These are phyloP conservation scores for Bostrychus sinensis DNA, from an alignment of 2,113 vertebrate species.

Conservation along the genomic window DNA sequence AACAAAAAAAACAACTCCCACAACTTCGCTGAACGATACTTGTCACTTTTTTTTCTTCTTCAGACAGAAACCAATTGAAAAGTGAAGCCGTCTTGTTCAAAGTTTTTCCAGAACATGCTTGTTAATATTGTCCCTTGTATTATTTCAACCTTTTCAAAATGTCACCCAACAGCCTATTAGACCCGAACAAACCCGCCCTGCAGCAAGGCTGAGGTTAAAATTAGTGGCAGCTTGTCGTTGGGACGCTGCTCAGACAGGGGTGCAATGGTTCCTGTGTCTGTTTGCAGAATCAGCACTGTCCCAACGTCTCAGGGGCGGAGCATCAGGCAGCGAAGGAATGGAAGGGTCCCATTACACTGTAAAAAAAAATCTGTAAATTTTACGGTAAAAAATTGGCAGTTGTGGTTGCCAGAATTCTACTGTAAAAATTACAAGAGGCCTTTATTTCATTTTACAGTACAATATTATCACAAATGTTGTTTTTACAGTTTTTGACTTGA, in stretches of 20 bases:
- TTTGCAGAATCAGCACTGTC: too few relatives aligned
- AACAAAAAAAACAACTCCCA: background rate
- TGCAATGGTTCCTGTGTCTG: too few relatives aligned
- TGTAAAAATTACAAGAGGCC: too few relatives aligned
- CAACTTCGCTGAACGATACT: background rate
- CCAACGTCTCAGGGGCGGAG: too few relatives aligned
- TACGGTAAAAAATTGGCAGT: too few relatives aligned
- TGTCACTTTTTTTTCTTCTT: background rate
- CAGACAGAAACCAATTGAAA: background rate
- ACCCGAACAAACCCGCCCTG: conserved; percentile 38
- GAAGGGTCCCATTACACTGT: too few relatives aligned
- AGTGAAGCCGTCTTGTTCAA: background rate
- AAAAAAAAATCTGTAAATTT: too few relatives aligned
- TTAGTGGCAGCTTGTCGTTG: conserved; percentile 35
- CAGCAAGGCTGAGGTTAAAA: conserved; percentile 37
- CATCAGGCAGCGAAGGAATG: too few relatives aligned
- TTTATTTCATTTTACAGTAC: too few relatives aligned
- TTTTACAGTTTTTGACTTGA: too few relatives aligned
- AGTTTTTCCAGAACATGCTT: conserved; percentile 8
- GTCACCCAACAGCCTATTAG: conserved; percentile 45
- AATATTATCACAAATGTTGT: too few relatives aligned
- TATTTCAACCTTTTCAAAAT: conserved; percentile 62
- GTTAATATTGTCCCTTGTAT: conserved; percentile 44
- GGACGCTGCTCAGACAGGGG: background rate
- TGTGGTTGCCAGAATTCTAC: too few relatives aligned